phyloP scores from a whole-genome alignment of 2,888 invertebrate genomes.

The Drosophila suboccidentalis region DNA sequence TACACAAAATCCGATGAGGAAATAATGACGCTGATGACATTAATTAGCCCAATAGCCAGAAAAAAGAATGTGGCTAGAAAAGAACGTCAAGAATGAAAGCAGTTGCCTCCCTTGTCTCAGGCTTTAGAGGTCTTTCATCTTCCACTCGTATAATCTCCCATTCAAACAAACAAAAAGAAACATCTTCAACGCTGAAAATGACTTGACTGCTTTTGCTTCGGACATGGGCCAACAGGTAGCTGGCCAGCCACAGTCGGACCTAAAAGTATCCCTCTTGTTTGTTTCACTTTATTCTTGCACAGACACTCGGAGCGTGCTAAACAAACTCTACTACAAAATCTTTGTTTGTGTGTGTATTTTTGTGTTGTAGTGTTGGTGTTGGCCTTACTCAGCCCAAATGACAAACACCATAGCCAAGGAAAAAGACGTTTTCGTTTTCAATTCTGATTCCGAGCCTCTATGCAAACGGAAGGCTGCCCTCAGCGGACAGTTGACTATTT shows the following conservation, averaged over 20 bases:
- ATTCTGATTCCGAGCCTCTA: slow-evolving; percentile 41
- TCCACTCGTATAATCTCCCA: slow-evolving; percentile 17
- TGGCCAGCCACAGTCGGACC: slow-evolving; percentile 10
- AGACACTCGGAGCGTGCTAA: slow-evolving; percentile 45
- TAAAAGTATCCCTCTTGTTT: slow-evolving; percentile 26
- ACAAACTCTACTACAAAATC: slow-evolving; percentile 39
- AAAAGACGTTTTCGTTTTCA: slow-evolving; percentile 53
- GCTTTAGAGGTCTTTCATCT: slow-evolving; percentile 9
- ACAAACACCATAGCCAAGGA: slow-evolving; percentile 48
- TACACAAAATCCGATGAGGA: slow-evolving; percentile 61
- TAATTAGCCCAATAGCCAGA: slow-evolving; percentile 65
- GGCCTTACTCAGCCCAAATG: slow-evolving; percentile 32
- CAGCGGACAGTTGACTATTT: slow-evolving; percentile 65
- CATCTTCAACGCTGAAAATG: slow-evolving; percentile 59
- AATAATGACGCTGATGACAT: slow-evolving; percentile 70
- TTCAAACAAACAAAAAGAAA: slow-evolving; percentile 12
- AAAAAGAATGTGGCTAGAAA: slow-evolving; percentile 12
- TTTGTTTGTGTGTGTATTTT: slow-evolving; percentile 15
- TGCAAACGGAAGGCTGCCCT: slow-evolving; percentile 51
- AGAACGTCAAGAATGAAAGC: slow-evolving; percentile 27
- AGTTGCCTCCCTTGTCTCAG: slow-evolving; percentile 15
- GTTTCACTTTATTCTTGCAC: slow-evolving; percentile 1
- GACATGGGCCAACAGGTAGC: slow-evolving; percentile 60
- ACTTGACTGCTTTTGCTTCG: slow-evolving; percentile 32
- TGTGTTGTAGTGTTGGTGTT: slow-evolving; percentile 30